These are phyloP conservation scores for Dryomyza anilis DNA, from an alignment of 2,888 invertebrate genomes.

Conservation along the genomic window DNA sequence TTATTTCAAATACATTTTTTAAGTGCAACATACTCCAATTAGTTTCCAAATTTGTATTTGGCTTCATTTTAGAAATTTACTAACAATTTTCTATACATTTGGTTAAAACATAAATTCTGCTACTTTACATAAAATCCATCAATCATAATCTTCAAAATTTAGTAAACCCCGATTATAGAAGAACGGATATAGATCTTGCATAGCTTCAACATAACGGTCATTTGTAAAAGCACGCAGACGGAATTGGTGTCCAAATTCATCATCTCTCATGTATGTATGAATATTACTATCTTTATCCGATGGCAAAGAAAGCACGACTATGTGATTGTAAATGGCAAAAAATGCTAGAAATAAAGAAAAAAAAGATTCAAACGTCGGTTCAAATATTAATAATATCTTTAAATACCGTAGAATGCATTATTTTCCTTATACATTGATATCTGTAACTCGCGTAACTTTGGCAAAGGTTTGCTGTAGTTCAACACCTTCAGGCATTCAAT, in stretches of 20 bases:
- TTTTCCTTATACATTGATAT: slow-evolving; percentile 42
- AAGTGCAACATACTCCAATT: too few species aligned
- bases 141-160: slow-evolving; percentile 32
- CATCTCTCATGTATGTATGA: slow-evolving; percentile 32
- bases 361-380: neutral
- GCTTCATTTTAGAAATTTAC: too few species aligned
- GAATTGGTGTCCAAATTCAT: slow-evolving; percentile 39
- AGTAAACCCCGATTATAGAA: slow-evolving; percentile 43
- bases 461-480: slow-evolving; percentile 45
- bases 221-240: slow-evolving; percentile 40
- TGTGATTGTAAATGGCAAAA: slow-evolving; percentile 40
- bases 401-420: slow-evolving; percentile 43
- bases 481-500: slow-evolving; percentile 47
- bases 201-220: slow-evolving; percentile 42
- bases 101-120: too few species aligned
- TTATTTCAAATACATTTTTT: too few species aligned
- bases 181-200: slow-evolving; percentile 50
- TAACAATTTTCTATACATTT: too few species aligned
- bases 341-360: too few species aligned
- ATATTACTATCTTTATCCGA: slow-evolving; percentile 45
- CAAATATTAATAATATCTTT: neutral
- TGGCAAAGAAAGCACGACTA: slow-evolving; percentile 40
- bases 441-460: slow-evolving; percentile 49
- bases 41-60: too few species aligned
- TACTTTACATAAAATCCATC: too few species aligned